Percentiles rank a stretch among this genome's conserved stretches.
phyloP scores from a whole-genome alignment of 2,797 vertebrate genomes.

The Eospalax fontanierii region DNA sequence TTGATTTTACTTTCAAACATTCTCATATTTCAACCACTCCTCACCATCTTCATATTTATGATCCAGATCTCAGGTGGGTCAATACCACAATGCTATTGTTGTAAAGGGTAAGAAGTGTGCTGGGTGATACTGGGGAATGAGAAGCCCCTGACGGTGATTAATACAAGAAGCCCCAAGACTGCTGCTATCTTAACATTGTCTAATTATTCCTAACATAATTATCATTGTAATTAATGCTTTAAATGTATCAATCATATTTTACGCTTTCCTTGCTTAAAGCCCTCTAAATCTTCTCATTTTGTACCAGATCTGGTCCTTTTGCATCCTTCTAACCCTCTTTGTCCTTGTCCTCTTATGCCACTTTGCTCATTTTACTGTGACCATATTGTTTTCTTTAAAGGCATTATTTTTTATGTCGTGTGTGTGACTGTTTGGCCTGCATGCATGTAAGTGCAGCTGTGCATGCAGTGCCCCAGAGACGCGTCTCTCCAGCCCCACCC shows the following conservation, averaged over 20 bases:
- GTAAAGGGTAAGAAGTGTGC: background rate
- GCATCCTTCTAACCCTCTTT: background rate
- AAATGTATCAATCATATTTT: background rate
- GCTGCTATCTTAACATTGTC: background rate
- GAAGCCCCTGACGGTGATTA: background rate
- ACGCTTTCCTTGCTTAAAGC: background rate
- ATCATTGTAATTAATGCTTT: background rate
- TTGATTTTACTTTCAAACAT: constrained; percentile 39
- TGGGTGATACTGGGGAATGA: background rate
- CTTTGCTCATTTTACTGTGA: background rate
- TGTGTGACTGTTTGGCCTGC: no score
- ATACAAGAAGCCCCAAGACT: background rate
- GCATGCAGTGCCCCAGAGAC: no score
- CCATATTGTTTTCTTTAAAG: background rate
- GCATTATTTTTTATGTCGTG: no score
- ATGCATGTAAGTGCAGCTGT: no score
- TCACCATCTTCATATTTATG: background rate
- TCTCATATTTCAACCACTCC: background rate
- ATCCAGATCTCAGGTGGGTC: background rate
- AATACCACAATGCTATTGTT: background rate
- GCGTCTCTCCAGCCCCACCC: no score
- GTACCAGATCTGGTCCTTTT: background rate
- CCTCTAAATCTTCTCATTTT: background rate
- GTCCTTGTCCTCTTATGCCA: background rate
- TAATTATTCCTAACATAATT: constrained; percentile 24